These are phyloP conservation scores for Calonectris borealis DNA, from an alignment of 2,113 vertebrate species.

Conservation along the genomic window DNA sequence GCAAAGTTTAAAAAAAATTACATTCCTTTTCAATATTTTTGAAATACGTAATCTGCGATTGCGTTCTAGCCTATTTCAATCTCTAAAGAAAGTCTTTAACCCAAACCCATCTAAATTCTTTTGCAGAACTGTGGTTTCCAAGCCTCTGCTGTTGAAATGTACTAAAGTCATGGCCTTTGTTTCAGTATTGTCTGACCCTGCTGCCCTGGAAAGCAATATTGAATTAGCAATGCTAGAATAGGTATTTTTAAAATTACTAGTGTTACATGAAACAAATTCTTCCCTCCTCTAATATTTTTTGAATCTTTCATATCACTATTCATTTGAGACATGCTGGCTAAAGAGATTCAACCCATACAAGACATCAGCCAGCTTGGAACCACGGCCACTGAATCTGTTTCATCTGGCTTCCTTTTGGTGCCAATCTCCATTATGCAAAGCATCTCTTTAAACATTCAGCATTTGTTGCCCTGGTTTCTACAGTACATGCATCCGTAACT, in stretches of 20 bases:
- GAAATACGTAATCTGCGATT: neutral
- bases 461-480: slow-evolving; percentile 2
- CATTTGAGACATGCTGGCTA: neutral
- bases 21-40: neutral
- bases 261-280: neutral
- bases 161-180: neutral
- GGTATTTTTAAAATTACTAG: neutral
- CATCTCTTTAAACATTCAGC: neutral
- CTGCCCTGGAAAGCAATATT: neutral
- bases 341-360: neutral
- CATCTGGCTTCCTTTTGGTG: neutral
- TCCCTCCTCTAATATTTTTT: neutral
- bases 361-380: neutral
- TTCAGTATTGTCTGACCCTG: neutral
- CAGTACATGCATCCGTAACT: neutral
- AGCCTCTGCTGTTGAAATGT: neutral
- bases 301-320: neutral
- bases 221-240: neutral
- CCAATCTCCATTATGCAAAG: neutral
- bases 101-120: neutral
- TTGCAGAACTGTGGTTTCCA: neutral
- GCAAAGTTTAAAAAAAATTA: neutral
- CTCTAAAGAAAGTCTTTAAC: neutral
- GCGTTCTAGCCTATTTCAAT: neutral
- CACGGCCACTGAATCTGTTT: neutral